Evolutionary conservation across 2,888 invertebrate species (phyloP).

Genomic region (Chesias legatella): DNA sequence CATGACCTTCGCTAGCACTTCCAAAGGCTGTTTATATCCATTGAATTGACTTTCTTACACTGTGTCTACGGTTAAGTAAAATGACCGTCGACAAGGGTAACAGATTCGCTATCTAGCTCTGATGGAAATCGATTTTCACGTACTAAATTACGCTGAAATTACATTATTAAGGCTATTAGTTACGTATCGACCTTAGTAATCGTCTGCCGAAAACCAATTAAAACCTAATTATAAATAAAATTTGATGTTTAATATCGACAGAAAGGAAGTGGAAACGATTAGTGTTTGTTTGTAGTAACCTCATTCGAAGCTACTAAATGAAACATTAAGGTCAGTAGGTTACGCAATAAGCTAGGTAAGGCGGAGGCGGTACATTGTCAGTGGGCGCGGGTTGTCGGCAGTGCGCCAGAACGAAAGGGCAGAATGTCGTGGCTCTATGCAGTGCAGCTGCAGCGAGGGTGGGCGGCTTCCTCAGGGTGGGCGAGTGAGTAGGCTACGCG

Average conservation of each 20-base stretch:
- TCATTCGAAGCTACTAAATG: slow-evolving; percentile 5
- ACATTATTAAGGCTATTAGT: background rate
- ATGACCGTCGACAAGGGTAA: slow-evolving; percentile 8
- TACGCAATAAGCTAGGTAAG: slow-evolving; percentile 11
- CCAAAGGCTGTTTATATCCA: slow-evolving; percentile 16
- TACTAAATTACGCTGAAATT: slow-evolving; percentile 11
- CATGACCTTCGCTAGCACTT: slow-evolving; percentile 15
- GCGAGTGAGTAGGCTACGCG: slow-evolving; percentile 22
- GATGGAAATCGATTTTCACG: slow-evolving; percentile 17
- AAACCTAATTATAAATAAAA: background rate
- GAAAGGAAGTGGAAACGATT: background rate
- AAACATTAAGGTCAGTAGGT: slow-evolving; percentile 25
- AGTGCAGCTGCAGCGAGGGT: slow-evolving; percentile 52
- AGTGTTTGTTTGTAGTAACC: slow-evolving; percentile 6
- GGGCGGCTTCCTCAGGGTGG: slow-evolving; percentile 38
- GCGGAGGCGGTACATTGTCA: slow-evolving; percentile 22
- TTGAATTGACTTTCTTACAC: slow-evolving; percentile 9
- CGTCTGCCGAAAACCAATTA: slow-evolving; percentile 2
- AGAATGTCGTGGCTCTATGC: slow-evolving; percentile 55
- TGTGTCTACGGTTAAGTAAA: slow-evolving; percentile 15
- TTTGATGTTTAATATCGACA: background rate
- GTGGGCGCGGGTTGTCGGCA: slow-evolving; percentile 28
- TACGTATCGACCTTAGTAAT: background rate
- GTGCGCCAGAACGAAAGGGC: slow-evolving; percentile 46
- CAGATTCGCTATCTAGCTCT: slow-evolving; percentile 14